phyloP scores from a whole-genome alignment of 2,113 vertebrate genomes.

The Centropus unirufus region DNA sequence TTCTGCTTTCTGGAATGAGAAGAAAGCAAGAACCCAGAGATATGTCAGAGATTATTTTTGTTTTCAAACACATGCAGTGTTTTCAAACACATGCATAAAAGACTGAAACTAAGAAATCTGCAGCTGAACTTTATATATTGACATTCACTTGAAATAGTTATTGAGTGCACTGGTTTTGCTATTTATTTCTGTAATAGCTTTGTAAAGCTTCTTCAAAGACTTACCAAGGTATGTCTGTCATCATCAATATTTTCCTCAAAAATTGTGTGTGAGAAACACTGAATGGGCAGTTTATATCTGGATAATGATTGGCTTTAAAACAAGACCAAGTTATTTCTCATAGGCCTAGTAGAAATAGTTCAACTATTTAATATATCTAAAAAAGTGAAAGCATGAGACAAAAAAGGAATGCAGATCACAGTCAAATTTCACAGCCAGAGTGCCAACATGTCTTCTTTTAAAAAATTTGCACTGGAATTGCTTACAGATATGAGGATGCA shows the following conservation, averaged over 20 bases:
- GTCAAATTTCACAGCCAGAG: conserved; percentile 49
- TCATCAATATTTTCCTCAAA: conserved; percentile 22
- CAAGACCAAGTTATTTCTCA: conserved; percentile 22
- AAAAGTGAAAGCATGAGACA: neutral
- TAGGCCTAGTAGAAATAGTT: conserved; percentile 24
- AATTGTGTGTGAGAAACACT: conserved; percentile 6
- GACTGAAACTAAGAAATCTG: neutral
- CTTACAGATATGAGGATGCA: conserved; percentile 38
- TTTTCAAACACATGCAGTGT: neutral
- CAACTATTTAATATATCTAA: neutral
- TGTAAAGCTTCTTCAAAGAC: neutral
- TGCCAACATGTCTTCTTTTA: conserved; percentile 45
- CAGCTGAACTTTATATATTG: neutral
- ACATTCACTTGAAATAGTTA: neutral
- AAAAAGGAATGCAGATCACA: conserved; percentile 29
- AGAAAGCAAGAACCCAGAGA: neutral
- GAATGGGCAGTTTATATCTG: conserved; percentile 8
- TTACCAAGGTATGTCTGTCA: conserved; percentile 14
- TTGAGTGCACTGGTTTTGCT: neutral
- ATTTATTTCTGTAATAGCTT: neutral
- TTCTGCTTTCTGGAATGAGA: neutral
- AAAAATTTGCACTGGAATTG: conserved; percentile 45
- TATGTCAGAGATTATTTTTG: neutral
- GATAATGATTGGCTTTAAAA: conserved; percentile 58
- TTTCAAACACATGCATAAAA: neutral